These are phyloP conservation scores for Crambe crambe DNA, from an alignment of 37 sponge, comb jelly and placozoan genomes.

Conservation along the genomic window DNA sequence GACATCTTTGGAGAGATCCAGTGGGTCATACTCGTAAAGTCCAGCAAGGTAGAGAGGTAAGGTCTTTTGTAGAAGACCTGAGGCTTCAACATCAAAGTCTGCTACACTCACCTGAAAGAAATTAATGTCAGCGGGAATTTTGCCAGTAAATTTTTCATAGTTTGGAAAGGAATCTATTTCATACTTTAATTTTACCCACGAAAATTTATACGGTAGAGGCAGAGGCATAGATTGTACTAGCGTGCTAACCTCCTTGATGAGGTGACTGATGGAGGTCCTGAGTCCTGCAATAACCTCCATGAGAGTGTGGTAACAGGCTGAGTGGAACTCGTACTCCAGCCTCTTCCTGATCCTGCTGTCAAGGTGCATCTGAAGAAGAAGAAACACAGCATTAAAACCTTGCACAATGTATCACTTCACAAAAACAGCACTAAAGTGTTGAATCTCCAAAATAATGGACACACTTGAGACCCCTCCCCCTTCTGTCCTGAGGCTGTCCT, in stretches of 20 bases:
- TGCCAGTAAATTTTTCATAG: too few species aligned
- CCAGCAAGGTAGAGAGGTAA: slow-evolving; percentile 24
- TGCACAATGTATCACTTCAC: too few species aligned
- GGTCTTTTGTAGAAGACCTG: background rate
- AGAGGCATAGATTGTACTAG: too few species aligned
- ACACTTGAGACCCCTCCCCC: too few species aligned
- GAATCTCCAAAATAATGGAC: too few species aligned
- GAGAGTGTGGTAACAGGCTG: slow-evolving; percentile 62
- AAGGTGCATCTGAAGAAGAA: slow-evolving; percentile 30
- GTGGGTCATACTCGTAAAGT: slow-evolving; percentile 43
- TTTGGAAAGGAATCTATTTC: too few species aligned
- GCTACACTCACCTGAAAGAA: background rate
- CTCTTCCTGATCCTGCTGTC: slow-evolving; percentile 36
- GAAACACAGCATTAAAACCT: too few species aligned
- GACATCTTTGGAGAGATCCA: slow-evolving; percentile 21
- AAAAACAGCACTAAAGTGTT: background rate
- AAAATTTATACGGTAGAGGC: too few species aligned
- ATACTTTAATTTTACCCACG: too few species aligned
- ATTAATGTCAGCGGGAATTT: too few species aligned
- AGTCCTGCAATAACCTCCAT: slow-evolving; percentile 63
- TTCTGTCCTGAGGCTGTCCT: too few species aligned
- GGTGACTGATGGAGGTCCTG: slow-evolving; percentile 65
- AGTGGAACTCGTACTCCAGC: slow-evolving; percentile 77
- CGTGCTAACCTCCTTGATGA: slow-evolving; percentile 70
- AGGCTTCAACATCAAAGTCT: background rate